These are phyloP conservation scores for Bolinopsis microptera DNA, from an alignment of 37 sponge, comb jelly and placozoan species.

Conservation along the genomic window DNA sequence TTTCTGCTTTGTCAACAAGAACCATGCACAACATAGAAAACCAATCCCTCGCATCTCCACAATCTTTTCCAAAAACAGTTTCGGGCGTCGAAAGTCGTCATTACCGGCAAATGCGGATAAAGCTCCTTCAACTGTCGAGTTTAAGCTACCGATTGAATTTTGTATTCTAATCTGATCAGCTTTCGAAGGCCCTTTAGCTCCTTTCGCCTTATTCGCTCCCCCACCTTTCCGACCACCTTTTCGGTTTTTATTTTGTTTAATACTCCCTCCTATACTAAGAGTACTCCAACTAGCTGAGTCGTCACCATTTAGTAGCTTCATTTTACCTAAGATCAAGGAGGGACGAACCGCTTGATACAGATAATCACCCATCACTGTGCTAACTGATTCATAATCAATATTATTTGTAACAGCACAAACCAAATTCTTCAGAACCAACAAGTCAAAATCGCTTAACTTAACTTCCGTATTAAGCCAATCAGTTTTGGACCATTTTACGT, in stretches of 20 bases:
- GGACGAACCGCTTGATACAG: constrained; percentile 61
- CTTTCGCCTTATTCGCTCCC: background rate
- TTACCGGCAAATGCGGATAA: background rate
- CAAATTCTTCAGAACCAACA: constrained; percentile 34
- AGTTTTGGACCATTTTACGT: constrained; percentile 2
- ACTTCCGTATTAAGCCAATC: background rate
- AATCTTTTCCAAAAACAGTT: background rate
- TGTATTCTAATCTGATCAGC: constrained; percentile 42
- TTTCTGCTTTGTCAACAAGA: background rate
- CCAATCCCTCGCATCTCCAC: constrained; percentile 19
- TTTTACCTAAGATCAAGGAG: background rate
- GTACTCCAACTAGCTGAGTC: constrained; percentile 58
- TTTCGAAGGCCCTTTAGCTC: constrained; percentile 39
- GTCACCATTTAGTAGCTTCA: background rate
- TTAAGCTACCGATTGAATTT: constrained; percentile 30
- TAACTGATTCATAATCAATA: background rate
- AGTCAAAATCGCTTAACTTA: background rate
- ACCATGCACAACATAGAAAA: constrained; percentile 63
- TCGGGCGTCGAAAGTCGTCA: background rate
- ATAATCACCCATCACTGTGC: constrained; percentile 36
- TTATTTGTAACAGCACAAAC: background rate
- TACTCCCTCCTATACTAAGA: background rate
- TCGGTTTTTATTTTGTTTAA: background rate
- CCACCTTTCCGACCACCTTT: background rate
- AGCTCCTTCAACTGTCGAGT: background rate